Evolutionary conservation across 1,140 invertebrate species (phyloP).

Genomic region (Sinella curviseta): DNA sequence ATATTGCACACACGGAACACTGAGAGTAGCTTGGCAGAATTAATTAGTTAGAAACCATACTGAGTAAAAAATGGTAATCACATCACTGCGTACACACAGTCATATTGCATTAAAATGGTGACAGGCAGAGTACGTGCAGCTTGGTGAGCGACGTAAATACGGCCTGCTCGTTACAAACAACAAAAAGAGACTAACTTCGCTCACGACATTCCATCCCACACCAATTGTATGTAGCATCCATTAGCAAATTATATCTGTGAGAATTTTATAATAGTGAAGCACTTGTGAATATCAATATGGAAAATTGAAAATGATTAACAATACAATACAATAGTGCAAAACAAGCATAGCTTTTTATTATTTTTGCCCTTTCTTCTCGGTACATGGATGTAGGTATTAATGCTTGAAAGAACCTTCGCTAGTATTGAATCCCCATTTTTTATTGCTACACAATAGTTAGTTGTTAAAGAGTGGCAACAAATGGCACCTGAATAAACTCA

Average conservation of each 20-base stretch:
- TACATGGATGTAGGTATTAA: no score
- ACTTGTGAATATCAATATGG: background rate
- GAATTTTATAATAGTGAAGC: background rate
- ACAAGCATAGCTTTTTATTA: background rate
- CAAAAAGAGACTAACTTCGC: background rate
- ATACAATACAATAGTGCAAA: background rate
- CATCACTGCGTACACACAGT: background rate
- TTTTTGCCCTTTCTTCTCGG: no score
- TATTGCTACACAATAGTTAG: no score
- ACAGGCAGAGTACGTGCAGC: background rate
- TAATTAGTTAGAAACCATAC: slow-evolving; percentile 6
- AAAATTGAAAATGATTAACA: background rate
- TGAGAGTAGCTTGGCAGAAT: background rate
- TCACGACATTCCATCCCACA: background rate
- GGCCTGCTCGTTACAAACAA: background rate
- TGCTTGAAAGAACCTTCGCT: no score
- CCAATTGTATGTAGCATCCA: background rate
- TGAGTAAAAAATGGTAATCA: background rate
- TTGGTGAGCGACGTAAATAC: background rate
- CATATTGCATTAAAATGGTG: background rate
- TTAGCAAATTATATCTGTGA: background rate
- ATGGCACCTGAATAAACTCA: no score
- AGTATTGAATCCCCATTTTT: no score
- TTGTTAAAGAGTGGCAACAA: no score
- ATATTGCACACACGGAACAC: no score